Percentiles rank a stretch among this genome's conserved stretches.
Evolutionary conservation across 1,140 invertebrate species (phyloP).

Genomic region (Parasteatoda tepidariorum): DNA sequence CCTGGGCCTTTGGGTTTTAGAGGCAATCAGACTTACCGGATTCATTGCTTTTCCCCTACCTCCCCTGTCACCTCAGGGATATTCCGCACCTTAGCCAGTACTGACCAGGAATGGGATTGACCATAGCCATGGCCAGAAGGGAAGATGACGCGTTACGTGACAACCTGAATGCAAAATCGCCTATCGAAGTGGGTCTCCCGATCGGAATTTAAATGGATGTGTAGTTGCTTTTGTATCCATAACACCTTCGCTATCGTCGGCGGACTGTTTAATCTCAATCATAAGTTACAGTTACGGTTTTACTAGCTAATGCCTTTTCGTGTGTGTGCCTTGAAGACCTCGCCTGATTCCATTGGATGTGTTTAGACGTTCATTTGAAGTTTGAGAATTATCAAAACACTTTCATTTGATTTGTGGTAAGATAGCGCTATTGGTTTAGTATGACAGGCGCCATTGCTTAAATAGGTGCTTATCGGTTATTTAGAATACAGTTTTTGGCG

Average conservation of each 20-base stretch:
- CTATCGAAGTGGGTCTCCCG: neutral
- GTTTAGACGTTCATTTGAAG: too few species aligned
- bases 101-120: constrained; percentile 14
- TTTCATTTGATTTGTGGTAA: too few species aligned
- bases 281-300: too few species aligned
- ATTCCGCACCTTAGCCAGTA: constrained; percentile 22
- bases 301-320: too few species aligned
- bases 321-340: too few species aligned
- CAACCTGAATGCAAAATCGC: constrained; percentile 49
- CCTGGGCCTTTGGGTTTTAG: constrained; percentile 58
- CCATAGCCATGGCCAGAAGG: neutral
- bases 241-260: neutral
- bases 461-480: too few species aligned
- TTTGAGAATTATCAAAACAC: too few species aligned
- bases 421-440: too few species aligned
- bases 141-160: neutral
- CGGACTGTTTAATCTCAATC: too few species aligned
- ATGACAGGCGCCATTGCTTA: too few species aligned
- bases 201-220: neutral
- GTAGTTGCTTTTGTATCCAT: neutral
- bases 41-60: constrained; percentile 43
- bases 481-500: too few species aligned
- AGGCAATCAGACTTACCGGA: constrained; percentile 60
- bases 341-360: too few species aligned
- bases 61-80: constrained; percentile 2